Conservation (phyloP, 2,113 vertebrate species). For the Daubentonia madagascariensis region DNA sequence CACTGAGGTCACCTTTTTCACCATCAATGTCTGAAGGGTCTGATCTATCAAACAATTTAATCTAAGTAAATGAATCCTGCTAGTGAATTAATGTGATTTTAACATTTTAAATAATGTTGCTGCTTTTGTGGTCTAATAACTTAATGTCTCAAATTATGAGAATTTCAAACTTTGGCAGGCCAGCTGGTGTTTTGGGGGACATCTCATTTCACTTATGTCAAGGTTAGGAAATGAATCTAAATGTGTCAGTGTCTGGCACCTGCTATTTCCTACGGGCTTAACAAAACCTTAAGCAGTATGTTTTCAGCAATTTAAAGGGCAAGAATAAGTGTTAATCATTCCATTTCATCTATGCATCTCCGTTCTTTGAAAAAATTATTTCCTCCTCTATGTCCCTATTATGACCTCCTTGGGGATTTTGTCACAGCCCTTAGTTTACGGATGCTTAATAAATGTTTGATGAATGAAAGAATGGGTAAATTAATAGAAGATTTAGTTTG, state of each 20-base stretch:
- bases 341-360: background rate
- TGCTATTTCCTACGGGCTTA: background rate
- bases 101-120: background rate
- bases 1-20: background rate
- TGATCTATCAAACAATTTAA: background rate
- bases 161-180: background rate
- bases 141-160: background rate
- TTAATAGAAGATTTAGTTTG: background rate
- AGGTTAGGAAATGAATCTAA: background rate
- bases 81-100: slow-evolving; percentile 25
- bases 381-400: background rate
- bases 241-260: background rate
- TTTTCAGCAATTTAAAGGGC: slow-evolving; percentile 11
- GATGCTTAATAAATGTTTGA: background rate
- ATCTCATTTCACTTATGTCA: background rate
- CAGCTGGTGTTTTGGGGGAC: background rate
- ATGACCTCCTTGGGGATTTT: background rate
- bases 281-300: background rate
- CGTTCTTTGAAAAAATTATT: background rate
- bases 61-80: background rate
- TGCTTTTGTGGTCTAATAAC: background rate
- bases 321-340: background rate
- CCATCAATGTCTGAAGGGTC: background rate
- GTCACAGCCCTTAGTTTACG: background rate
- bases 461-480: background rate